Conservation (phyloP, 92 coral and sea anemone species). For the Plumapathes pennacea region DNA sequence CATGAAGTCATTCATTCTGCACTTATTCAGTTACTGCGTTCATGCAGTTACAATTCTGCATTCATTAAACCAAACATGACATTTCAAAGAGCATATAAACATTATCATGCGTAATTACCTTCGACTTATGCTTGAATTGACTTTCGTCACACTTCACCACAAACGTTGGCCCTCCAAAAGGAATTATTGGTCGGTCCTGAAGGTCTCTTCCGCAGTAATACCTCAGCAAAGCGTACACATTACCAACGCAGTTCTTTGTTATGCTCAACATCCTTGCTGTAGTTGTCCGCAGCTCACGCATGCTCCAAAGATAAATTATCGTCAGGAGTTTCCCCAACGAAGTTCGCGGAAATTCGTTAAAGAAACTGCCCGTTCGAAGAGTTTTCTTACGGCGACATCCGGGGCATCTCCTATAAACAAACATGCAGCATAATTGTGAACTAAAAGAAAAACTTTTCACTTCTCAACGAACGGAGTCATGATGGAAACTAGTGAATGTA, state of each 20-base stretch:
- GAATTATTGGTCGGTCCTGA: constrained; percentile 10
- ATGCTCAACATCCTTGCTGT: neutral
- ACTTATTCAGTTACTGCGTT: too few species aligned
- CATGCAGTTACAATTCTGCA: too few species aligned
- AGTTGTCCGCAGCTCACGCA: constrained; percentile 4
- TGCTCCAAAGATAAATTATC: constrained; percentile 18
- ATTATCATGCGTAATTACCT: constrained; percentile 7
- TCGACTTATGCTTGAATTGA: constrained; percentile 18
- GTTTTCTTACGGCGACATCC: constrained; percentile 1
- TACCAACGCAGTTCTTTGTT: constrained; percentile 17
- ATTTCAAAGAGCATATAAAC: too few species aligned
- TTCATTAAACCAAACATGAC: too few species aligned
- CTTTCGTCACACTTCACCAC: constrained; percentile 39
- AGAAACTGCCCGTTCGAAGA: constrained; percentile 8
- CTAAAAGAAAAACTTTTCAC: too few species aligned
- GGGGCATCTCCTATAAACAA: constrained; percentile 1
- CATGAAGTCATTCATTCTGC: too few species aligned
- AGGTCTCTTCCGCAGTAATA: constrained; percentile 12
- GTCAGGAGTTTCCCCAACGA: constrained; percentile 3
- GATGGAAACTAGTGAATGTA: too few species aligned
- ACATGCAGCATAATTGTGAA: neutral
- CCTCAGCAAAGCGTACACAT: constrained; percentile 3
- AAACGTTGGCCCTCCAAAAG: constrained; percentile 16
- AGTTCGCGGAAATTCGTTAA: constrained; percentile 18
- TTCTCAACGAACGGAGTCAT: too few species aligned